These are phyloP conservation scores for Camponotus fellah DNA, from an alignment of 2,888 invertebrate species.

Conservation along the genomic window DNA sequence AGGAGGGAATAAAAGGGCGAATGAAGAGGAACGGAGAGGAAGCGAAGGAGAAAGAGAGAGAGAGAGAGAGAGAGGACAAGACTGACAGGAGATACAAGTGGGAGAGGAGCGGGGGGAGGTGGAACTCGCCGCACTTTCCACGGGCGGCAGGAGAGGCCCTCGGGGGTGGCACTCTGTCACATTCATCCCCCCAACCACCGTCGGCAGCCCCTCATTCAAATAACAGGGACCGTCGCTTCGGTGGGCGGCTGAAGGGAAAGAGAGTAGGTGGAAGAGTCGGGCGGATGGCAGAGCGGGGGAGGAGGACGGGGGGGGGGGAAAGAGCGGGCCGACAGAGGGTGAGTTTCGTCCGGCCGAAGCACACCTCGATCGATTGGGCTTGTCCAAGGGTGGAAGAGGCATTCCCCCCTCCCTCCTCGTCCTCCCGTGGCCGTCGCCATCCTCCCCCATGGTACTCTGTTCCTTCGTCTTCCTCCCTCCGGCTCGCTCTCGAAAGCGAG, in stretches of 20 bases:
- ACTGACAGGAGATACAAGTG: slow-evolving; percentile 47
- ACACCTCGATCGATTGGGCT: slow-evolving; percentile 86
- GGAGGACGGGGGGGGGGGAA: slow-evolving; percentile 77
- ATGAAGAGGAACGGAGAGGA: slow-evolving; percentile 47
- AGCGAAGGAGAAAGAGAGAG: slow-evolving; percentile 46
- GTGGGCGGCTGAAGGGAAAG: slow-evolving; percentile 66
- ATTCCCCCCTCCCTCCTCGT: slow-evolving; percentile 62
- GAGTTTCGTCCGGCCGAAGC: slow-evolving; percentile 86
- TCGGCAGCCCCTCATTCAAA: slow-evolving; percentile 82
- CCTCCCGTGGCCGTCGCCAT: slow-evolving; percentile 43
- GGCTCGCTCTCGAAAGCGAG: slow-evolving; percentile 67
- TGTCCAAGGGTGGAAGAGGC: slow-evolving; percentile 85
- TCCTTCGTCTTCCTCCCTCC: slow-evolving; percentile 56
- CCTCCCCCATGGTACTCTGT: slow-evolving; percentile 45
- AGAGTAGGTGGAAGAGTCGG: slow-evolving; percentile 62
- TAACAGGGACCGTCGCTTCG: slow-evolving; percentile 83
- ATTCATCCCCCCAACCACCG: slow-evolving; percentile 84
- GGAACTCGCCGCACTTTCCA: slow-evolving; percentile 84
- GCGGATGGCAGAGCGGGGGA: slow-evolving; percentile 62
- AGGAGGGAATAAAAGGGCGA: slow-evolving; percentile 48
- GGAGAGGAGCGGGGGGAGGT: slow-evolving; percentile 58
- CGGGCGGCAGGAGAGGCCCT: slow-evolving; percentile 79
- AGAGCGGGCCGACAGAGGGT: slow-evolving; percentile 81
- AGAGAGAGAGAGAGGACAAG: slow-evolving; percentile 36
- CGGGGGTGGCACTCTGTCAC: slow-evolving; percentile 85